Base-by-base conservation (phyloP, 1,140 invertebrate genomes). In the Neoseiulus cucumeris region DNA sequence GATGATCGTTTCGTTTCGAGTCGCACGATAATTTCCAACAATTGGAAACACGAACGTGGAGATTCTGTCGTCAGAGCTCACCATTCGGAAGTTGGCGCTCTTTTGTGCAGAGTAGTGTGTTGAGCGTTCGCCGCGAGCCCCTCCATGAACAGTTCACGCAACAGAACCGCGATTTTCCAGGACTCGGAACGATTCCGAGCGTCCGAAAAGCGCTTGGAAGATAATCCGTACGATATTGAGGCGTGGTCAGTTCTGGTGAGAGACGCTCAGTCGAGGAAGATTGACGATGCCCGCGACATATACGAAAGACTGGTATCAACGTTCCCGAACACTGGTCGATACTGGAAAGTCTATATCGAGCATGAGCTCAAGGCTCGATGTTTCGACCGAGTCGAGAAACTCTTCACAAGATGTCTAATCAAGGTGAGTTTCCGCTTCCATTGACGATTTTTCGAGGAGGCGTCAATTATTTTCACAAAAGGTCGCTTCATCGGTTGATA, bases 311-410 rank as follows among this genome's bases (percentile, higher is more conserved):
- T 99, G 1, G 88, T 98, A 0, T 77, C 80, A 17, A 89, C 91
- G 18, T 99, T 98, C 75, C 91, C 93, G 6, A 95, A 91, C 41
- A 88, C 91, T 44, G 95, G 93, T 1, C 82, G 91, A 67, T 99
- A 92, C 76, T 98, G 95, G 95, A 97, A 96, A 79, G 89, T 95
- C 69, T 98, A 96, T 78, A 98, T 99, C 72, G 95, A 98, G 78
- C 92, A 97, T 80, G 95, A 98, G 86, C 88, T 91, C 84, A 92
- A 91, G 76, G 84, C 85, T 69, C 82, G 90, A 75, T 91, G 91
- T 79, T 97, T 88, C 82, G 94, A 97, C 77, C 88, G 86, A 77
- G 94, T 98, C 33, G 94, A 98, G 84, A 93, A 93, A 87, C 80
- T 99, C 66, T 98, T 99, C 79, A 91, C 95, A 81, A 80, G 93